Evolutionary conservation across 53 echinoderm and acorn worm species (phyloP), one percentile per base, ranked within the genome.

Genomic region (Echinometra lucunter): DNA sequence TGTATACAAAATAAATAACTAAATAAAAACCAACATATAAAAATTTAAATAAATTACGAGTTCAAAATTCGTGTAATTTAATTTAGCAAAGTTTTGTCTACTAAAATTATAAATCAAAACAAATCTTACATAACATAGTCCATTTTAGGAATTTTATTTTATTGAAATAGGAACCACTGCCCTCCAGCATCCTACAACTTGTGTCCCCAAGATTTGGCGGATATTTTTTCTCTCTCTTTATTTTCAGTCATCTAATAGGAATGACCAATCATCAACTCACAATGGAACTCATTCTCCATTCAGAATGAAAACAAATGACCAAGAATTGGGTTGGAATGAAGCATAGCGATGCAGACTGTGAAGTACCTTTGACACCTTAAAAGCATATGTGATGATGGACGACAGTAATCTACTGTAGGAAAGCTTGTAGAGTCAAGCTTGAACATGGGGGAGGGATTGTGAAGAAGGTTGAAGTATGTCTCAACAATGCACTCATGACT

Each of bases 351-450:
- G 38, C 88, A 55, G 56, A 4, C 34, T 63, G 7, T 58, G 90
- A 60, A 63, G 90, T 63, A 23, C 58, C 38, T 45, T 6, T 91
- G 91, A 91, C 91, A 91, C 69, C 45, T 91, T 91, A 91, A 91
- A 91, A 91, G 91, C 91, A 44, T 30, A 12, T 44, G 25, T 44
- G 70, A 9, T 91, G 91, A 91, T 91, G 91, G 70, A 91, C 69
- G 91, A 91, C 70, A 8, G 70, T 91, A 91, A 91, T 91, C 70
- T 45, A 91, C 47, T 16, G 69, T 70, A 3, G 44, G 91, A 91
- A 69, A 28, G 23, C 45, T 27, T 8, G 37, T 19, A 63, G 42
- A 53, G n/a, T n/a, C 53, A 11, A 53, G 53, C 53, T 53, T 53
- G 9, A 53, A 53, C 53, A 89, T 45, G 32, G 37, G 1, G 15